Evolutionary conservation across 2,113 vertebrate species (phyloP).

Genomic region (Ceyx melanurus): DNA sequence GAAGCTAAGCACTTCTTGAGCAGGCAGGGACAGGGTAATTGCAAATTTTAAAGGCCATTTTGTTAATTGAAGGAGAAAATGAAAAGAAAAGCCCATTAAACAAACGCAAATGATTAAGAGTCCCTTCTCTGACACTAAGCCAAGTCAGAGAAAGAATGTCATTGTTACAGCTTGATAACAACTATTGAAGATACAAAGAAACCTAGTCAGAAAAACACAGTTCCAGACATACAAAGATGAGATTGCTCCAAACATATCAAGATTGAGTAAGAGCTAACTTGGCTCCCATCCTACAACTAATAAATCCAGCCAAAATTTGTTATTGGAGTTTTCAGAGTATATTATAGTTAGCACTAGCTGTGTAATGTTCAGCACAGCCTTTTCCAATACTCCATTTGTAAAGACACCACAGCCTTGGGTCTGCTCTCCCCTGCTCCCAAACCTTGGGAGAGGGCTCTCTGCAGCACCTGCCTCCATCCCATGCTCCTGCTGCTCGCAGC

Average conservation of each 20-base stretch:
- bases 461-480: neutral
- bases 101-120: neutral
- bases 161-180: constrained; percentile 24
- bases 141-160: neutral
- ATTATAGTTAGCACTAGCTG: neutral
- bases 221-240: constrained; percentile 53
- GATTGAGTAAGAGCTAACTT: constrained; percentile 15
- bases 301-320: constrained; percentile 19
- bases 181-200: neutral
- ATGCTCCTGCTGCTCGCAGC: neutral
- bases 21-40: neutral
- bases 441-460: neutral
- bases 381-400: neutral
- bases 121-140: neutral
- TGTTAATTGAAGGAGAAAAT: neutral
- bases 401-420: neutral
- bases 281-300: constrained; percentile 15
- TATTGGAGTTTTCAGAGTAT: neutral
- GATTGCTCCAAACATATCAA: constrained; percentile 10
- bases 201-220: constrained; percentile 36
- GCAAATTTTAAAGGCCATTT: neutral
- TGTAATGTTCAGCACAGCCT: neutral
- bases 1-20: neutral
- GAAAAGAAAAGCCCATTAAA: neutral
- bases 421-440: neutral